A percentile compares a stretch with the other conserved stretches of the same genome.
Evolutionary conservation across 2,113 vertebrate genomes (phyloP).

Genomic region (Theristicus caerulescens): DNA sequence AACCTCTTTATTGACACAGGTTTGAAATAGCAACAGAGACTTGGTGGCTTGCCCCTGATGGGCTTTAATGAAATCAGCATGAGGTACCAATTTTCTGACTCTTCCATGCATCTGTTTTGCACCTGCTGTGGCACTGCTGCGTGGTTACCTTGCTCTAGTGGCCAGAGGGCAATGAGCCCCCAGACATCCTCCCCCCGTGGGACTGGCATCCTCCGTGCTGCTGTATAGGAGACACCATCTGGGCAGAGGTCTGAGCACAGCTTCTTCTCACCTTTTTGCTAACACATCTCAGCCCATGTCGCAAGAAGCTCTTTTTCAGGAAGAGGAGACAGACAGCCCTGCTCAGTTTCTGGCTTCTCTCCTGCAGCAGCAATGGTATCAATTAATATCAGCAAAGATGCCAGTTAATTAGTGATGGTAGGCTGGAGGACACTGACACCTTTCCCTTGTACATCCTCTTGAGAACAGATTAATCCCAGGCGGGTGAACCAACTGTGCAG

Average conservation of each 20-base stretch:
- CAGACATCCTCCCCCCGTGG: not conserved
- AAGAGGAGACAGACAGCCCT: not conserved
- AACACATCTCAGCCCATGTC: not conserved
- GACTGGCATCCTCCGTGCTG: not conserved
- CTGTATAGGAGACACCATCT: not conserved
- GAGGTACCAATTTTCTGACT: not conserved
- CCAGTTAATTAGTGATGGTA: not conserved
- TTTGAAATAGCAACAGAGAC: not conserved
- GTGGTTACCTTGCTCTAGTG: not conserved
- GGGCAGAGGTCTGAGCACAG: not conserved
- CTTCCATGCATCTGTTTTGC: not conserved
- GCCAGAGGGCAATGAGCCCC: not conserved
- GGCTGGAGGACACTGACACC: not conserved
- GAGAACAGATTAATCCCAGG: not conserved
- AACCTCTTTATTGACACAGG: not conserved
- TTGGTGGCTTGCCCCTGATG: not conserved
- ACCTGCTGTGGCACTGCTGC: not conserved
- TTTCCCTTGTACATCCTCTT: not conserved
- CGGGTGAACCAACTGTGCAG: not conserved
- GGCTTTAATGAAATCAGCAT: not conserved
- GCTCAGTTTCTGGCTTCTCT: not conserved
- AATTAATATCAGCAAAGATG: not conserved
- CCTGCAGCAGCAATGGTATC: not conserved
- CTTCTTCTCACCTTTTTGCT: not conserved
- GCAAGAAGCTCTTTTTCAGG: not conserved